Evolutionary conservation across 2,797 vertebrate species (phyloP), one percentile per base, ranked within the genome.

Genomic region (Myiotriccus ornatus): DNA sequence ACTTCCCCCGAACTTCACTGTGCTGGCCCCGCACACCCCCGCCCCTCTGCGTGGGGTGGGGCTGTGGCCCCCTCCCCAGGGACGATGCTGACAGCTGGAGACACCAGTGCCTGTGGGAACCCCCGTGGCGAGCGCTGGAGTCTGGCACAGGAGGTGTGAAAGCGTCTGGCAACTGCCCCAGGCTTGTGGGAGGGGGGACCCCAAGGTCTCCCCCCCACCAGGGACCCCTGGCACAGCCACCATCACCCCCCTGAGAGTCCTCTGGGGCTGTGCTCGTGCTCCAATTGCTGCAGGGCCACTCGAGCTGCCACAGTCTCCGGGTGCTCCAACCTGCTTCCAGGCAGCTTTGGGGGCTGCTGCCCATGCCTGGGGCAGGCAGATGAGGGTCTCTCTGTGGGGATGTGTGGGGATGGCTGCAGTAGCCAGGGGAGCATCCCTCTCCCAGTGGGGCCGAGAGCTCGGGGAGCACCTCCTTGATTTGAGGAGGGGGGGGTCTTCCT

Each of bases 191-290:
- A 46, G 23, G 14, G 3, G 78, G 55, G 49, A 15, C 50, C 49
- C 22, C 55, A 23, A n/a, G 39, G 44, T 41, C 30, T 16, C 5
- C 6, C 30, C 63, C 17, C 7, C 22, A 10, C 1, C 0, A 1
- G 44, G 22, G 55, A 68, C 64, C 59, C 67, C 59, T 1, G 0
- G 17, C 17, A 25, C 1, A 0, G 27, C 44, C n/a, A n/a, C 35
- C 21, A 2, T 3, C 0, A 0, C 21, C 21, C 44, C 46, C 22
- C 35, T 0, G 0, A 19, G 41, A 46, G 55, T 10, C 35, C 30
- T 47, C 7, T n/a, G 34, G 28, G 68, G 47, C 39, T 53, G 37
- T 27, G 27, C 3, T 52, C 21, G 7, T 11, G 21, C 57, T 63
- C 17, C 28, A 3, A 2, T 11, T 30, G 11, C 62, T 56, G 41